Evolutionary conservation across 2,888 invertebrate species (phyloP).

Genomic region (Microplitis manilae): DNA sequence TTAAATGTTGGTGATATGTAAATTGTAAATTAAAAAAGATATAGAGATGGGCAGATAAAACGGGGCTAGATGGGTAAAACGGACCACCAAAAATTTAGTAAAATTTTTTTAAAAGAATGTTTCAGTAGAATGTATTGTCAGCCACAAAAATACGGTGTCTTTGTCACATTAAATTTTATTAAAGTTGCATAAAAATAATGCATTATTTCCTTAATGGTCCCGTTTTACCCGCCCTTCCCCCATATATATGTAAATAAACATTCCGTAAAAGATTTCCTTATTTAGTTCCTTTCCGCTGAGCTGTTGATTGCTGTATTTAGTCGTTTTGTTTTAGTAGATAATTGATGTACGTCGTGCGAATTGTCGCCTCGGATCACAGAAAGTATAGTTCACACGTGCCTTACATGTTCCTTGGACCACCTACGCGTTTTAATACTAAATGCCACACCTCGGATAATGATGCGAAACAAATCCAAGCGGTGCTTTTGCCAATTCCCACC

Average conservation of each 20-base stretch:
- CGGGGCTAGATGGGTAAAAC: no score
- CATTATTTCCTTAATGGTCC: no score
- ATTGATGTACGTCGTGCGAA: not conserved
- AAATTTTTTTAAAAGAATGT: no score
- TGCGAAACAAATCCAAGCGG: conserved; percentile 60
- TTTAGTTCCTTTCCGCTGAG: not conserved
- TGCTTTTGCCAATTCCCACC: conserved; percentile 36
- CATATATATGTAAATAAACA: not conserved
- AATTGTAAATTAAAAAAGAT: no score
- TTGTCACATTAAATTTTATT: no score
- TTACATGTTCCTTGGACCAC: conserved; percentile 57
- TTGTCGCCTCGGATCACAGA: conserved; percentile 12
- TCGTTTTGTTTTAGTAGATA: not conserved
- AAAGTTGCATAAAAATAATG: no score
- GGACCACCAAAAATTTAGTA: no score
- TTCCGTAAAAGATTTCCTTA: not conserved
- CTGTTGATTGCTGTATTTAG: conserved; percentile 1
- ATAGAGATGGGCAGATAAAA: no score
- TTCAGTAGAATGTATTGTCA: no score
- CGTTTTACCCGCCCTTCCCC: no score
- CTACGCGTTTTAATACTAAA: conserved; percentile 55
- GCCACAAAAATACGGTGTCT: no score
- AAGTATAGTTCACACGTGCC: conserved; percentile 38
- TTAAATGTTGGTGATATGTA: no score
- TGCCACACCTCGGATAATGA: conserved; percentile 68